Percentiles rank a stretch among this genome's conserved stretches.
phyloP scores from a whole-genome alignment of 2,797 vertebrate species.

The Buphagus erythrorhynchus region DNA sequence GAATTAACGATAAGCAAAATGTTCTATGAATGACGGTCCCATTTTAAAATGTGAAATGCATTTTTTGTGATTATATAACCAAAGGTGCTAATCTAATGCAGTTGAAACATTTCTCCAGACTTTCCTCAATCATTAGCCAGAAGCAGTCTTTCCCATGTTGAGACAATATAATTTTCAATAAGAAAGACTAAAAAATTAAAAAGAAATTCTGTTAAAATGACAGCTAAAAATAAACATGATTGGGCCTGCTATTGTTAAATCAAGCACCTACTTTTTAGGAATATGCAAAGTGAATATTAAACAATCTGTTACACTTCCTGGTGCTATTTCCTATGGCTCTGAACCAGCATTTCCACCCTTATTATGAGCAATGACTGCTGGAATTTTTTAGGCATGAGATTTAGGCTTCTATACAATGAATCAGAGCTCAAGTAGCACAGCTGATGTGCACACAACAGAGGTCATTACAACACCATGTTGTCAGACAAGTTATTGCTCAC shows the following conservation, averaged over 20 bases:
- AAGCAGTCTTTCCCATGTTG: not conserved
- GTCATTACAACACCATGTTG: conserved; percentile 38
- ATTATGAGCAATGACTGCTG: not conserved
- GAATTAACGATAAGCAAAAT: not conserved
- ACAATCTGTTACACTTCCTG: conserved; percentile 1
- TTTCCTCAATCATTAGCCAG: not conserved
- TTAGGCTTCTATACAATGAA: conserved; percentile 34
- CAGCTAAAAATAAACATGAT: not conserved
- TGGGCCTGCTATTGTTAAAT: not conserved
- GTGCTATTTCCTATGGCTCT: conserved; percentile 11
- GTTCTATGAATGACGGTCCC: not conserved
- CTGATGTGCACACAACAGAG: not conserved
- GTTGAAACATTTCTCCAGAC: not conserved
- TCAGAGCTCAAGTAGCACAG: conserved; percentile 43
- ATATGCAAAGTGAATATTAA: conserved; percentile 45
- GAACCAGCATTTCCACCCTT: not conserved
- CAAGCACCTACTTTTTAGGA: conserved; percentile 43
- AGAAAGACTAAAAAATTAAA: not conserved
- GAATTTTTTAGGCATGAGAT: conserved; percentile 2
- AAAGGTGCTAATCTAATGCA: not conserved
- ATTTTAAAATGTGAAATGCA: not conserved
- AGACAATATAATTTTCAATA: not conserved
- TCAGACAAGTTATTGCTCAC: conserved; percentile 34
- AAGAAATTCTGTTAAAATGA: not conserved
- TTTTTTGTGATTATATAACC: not conserved